Base-by-base conservation (phyloP, 2,797 vertebrate genomes). In the Austrolebias charrua region DNA sequence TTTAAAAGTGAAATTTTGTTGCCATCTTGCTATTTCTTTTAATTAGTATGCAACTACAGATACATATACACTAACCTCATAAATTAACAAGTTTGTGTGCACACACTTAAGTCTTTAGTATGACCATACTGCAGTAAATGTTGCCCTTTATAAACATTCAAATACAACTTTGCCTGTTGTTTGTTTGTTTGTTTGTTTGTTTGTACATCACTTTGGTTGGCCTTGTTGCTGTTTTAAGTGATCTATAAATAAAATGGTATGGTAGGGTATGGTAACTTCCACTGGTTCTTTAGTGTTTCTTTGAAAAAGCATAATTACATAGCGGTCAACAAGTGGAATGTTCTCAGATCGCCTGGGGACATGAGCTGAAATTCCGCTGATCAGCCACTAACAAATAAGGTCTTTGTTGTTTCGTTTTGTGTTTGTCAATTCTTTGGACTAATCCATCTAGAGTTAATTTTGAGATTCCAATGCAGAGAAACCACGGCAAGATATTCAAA, bases 321-420 rank as follows among this genome's bases (percentile, higher is more conserved):
- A 86, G 73, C 18, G 52, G 80, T 87, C 78, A 82, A 87, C 87
- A 84, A 86, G 83, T 70, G 82, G 79, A 87, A 85, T 84, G 85
- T 86, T 83, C 86, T 83, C 78, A 82, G 80, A 86, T 82, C 73
- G 86, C 83, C 89, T 80, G 62, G 63, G 82, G 87, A 81, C 84
- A 87, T 69, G 12, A 75, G 93, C 89, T 90, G 88, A 90, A 88
- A 89, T 89, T 94, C 78, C 85, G 71, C 88, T 89, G 87, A 89
- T 88, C 82, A 91, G 83, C 78, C 87, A 86, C 81, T 86, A 71
- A 89, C 78, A 90, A 89, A 84, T 73, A 80, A 66, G 63, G 77
- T 66, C 78, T 90, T 86, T 92, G 88, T 85, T 67, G 68, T 64
- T 56, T 63, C 58, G 55, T 61, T 81, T 74, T 76, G 64, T 79